Evolutionary conservation across 2,113 vertebrate genomes (phyloP).

Genomic region (Sterrhoptilus dennistouni): DNA sequence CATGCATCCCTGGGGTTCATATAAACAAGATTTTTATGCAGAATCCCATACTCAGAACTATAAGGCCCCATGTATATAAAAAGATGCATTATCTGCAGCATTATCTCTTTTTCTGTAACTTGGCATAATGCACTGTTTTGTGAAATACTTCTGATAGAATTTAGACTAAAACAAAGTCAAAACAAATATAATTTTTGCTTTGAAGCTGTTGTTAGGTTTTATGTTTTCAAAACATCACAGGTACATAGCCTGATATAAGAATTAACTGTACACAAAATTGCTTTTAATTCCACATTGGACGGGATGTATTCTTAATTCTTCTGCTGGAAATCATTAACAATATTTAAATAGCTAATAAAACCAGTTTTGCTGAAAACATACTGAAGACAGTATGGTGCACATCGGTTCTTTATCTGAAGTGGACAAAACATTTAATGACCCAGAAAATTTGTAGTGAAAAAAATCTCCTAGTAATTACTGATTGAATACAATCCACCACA

Average conservation of each 20-base stretch:
- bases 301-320: not conserved
- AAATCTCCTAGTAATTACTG: not conserved
- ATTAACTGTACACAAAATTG: not conserved
- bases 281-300: not conserved
- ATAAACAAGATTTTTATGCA: not conserved
- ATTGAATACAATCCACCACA: not conserved
- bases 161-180: not conserved
- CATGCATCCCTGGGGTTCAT: not conserved
- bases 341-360: not conserved
- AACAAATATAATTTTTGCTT: not conserved
- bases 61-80: not conserved
- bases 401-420: not conserved
- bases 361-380: not conserved
- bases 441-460: not conserved
- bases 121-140: not conserved
- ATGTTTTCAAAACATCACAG: not conserved
- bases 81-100: not conserved
- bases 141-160: not conserved
- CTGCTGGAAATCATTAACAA: not conserved
- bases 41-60: not conserved
- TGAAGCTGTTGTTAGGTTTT: not conserved
- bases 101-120: not conserved
- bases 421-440: not conserved
- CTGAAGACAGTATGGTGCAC: not conserved
- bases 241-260: not conserved